These are phyloP conservation scores for Psix sp. DNA, from an alignment of 1,140 invertebrate species.

Conservation along the genomic window DNA sequence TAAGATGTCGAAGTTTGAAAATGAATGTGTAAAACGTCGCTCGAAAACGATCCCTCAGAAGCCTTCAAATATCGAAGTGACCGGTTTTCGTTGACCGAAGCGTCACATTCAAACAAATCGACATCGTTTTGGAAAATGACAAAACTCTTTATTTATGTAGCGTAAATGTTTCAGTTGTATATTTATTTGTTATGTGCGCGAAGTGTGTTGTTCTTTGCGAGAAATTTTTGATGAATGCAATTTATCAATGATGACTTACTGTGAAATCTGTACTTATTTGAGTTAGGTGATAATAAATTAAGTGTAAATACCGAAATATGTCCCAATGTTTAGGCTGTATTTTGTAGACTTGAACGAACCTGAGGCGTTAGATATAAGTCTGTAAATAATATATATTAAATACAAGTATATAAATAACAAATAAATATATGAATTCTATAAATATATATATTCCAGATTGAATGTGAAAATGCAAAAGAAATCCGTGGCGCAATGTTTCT, in stretches of 20 bases:
- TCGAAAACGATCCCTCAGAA: no score
- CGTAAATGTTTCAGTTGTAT: no score
- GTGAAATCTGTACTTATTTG: slow-evolving; percentile 46
- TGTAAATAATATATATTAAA: slow-evolving; percentile 51
- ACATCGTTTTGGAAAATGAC: no score
- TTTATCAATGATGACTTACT: slow-evolving; percentile 27
- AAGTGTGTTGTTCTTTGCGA: no score
- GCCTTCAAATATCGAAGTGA: no score
- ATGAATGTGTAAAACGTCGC: no score
- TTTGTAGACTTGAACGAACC: slow-evolving; percentile 51
- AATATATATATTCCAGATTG: slow-evolving; percentile 43
- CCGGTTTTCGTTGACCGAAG: no score
- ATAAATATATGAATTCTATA: slow-evolving; percentile 24
- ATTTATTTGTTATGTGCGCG: no score
- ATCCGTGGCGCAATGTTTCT: slow-evolving; percentile 31
- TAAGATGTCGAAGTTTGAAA: no score
- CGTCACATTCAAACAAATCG: no score
- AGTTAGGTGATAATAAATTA: slow-evolving; percentile 57
- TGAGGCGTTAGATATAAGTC: slow-evolving; percentile 22
- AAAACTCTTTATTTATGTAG: no score
- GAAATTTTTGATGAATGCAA: no score
- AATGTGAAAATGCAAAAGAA: slow-evolving; percentile 39
- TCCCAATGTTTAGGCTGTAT: slow-evolving; percentile 58
- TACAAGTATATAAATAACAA: slow-evolving; percentile 17
- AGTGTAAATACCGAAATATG: slow-evolving; percentile 58